phyloP scores from a whole-genome alignment of 2,797 vertebrate species.

The Girardinus metallicus region DNA sequence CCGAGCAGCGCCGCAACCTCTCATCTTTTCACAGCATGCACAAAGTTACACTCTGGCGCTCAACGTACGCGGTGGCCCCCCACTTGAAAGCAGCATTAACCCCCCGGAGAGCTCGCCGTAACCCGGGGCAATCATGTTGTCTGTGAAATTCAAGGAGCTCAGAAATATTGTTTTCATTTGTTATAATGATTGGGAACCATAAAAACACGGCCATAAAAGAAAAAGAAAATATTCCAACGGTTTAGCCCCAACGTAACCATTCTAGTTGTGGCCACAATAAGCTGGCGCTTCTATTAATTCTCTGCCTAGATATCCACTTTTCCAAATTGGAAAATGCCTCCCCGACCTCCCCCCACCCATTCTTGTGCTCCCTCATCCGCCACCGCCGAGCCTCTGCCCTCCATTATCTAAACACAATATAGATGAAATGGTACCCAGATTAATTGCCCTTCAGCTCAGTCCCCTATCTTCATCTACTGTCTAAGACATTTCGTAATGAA shows the following conservation, averaged over 20 bases:
- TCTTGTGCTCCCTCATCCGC: constrained; percentile 45
- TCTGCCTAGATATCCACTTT: constrained; percentile 54
- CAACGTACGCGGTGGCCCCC: constrained; percentile 33
- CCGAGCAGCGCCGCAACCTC: constrained; percentile 60
- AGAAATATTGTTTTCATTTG: constrained; percentile 43
- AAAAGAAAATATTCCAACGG: constrained; percentile 8
- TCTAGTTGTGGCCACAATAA: constrained; percentile 35
- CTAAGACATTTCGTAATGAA: constrained; percentile 59
- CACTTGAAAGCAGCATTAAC: constrained; percentile 58
- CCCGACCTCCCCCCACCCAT: not conserved
- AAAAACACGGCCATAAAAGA: constrained; percentile 11
- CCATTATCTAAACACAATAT: constrained; percentile 68
- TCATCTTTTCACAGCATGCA: constrained; percentile 43
- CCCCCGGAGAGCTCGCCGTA: constrained; percentile 51
- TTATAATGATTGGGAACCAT: constrained; percentile 48
- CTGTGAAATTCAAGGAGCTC: constrained; percentile 39
- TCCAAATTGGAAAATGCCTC: constrained; percentile 54
- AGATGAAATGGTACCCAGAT: constrained; percentile 70
- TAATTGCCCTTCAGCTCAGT: constrained; percentile 68
- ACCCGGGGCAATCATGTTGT: constrained; percentile 57
- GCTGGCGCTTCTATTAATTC: constrained; percentile 46
- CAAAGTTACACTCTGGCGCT: constrained; percentile 39
- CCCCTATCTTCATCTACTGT: constrained; percentile 63
- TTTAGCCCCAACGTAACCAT: not conserved
- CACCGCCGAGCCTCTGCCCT: constrained; percentile 54